These are phyloP conservation scores for Trisateles emortualis DNA, from an alignment of 2,888 invertebrate species.

Conservation along the genomic window DNA sequence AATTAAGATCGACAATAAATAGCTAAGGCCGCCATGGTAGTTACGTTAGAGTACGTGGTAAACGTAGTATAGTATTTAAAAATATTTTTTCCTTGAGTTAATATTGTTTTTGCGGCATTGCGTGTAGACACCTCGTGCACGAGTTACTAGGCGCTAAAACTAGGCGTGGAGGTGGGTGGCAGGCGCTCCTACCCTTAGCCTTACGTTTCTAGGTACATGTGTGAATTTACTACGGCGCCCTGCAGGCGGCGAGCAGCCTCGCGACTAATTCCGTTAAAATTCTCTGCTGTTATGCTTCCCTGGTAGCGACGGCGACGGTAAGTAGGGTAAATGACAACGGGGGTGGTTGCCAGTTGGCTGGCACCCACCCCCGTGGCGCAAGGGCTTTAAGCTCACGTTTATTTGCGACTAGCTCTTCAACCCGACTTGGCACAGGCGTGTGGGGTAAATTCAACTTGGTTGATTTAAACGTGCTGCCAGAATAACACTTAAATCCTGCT, in stretches of 20 bases:
- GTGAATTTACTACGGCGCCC: constrained; percentile 85
- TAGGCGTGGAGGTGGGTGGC: constrained; percentile 76
- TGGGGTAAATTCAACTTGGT: constrained; percentile 49
- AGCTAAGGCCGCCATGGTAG: neutral
- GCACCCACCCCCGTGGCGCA: constrained; percentile 57
- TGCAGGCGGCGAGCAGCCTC: constrained; percentile 73
- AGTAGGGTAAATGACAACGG: constrained; percentile 81
- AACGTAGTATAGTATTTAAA: constrained; percentile 61
- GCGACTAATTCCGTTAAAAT: constrained; percentile 86
- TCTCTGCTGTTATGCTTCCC: constrained; percentile 80
- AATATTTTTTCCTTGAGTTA: constrained; percentile 54
- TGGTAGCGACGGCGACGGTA: constrained; percentile 73
- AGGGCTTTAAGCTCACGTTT: constrained; percentile 56
- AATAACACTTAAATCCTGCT: constrained; percentile 36
- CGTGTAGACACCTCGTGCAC: constrained; percentile 76
- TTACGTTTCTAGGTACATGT: constrained; percentile 64
- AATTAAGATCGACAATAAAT: no score
- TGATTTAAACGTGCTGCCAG: constrained; percentile 46
- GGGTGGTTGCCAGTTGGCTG: constrained; percentile 64
- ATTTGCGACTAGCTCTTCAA: constrained; percentile 57
- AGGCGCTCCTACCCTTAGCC: constrained; percentile 52
- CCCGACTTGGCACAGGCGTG: constrained; percentile 62
- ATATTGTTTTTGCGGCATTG: constrained; percentile 74
- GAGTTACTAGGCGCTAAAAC: constrained; percentile 78
- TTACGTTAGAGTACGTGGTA: constrained; percentile 35